Evolutionary conservation across 2,888 invertebrate species (phyloP), one percentile per base, ranked within the genome.

Genomic region (Drosophila quasianomalipes): DNA sequence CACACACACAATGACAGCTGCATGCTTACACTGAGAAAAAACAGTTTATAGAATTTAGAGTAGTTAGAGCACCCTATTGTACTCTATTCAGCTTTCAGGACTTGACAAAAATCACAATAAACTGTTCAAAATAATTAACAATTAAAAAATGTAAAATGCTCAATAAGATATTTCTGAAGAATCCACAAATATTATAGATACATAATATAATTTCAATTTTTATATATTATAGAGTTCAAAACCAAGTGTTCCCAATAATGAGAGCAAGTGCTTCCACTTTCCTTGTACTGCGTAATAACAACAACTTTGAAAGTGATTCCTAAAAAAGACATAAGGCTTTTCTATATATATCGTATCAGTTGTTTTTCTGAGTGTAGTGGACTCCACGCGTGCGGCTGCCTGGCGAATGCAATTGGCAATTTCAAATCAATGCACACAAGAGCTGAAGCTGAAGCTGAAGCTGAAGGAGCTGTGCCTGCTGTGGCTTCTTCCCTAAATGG

Each of bases 401-500:
- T 41, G 39, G 51, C 57, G 31, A 31, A 16, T 41, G 59, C 77
- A 72, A 78, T 70, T 69, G 83, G 68, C 88, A 79, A 79, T 81
- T 88, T 76, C 62, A 86, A 87, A 87, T 89, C 87, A 89, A 89
- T 76, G 89, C 82, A 69, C 66, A 39, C 35, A 58, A 65, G 47
- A 68, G 72, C 31, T 57, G 64, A 67, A 59, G 53, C 26, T 54
- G 65, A 66, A 59, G 47, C 22, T 54, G 63, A 66, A 63, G 47
- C 26, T 26, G 47, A 39, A 60, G 74, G 57, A 57, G 57, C 51
- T 55, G 49, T 3, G 75, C 16, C 54, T 55, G 77, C 62, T 64
- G 81, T 55, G 52, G 81, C 85, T 79, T 88, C 85, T 88, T 88
- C 85, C 85, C 87, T 79, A 86, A 83, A 85, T 83, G 83, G 85